These are phyloP conservation scores for Pollenia labialis DNA, from an alignment of 2,888 invertebrate species.

Conservation along the genomic window DNA sequence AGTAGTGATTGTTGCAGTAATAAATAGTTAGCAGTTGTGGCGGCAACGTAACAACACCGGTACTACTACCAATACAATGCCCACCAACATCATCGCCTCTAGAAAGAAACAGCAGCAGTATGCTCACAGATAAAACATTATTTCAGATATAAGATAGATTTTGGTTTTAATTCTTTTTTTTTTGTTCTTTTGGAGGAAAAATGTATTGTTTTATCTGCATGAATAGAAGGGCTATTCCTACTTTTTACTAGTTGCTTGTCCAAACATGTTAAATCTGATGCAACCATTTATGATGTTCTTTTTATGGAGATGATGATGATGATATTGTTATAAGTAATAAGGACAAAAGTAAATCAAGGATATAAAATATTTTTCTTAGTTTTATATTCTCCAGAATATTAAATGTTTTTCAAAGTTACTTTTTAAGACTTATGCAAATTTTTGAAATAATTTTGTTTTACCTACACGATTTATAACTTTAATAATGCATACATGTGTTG, in stretches of 20 bases:
- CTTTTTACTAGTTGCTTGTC: slow-evolving; percentile 45
- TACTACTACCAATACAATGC: not conserved
- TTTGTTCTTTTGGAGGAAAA: not conserved
- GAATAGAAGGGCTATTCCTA: slow-evolving; percentile 21
- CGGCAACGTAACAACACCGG: slow-evolving; percentile 9
- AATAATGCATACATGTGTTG: not conserved
- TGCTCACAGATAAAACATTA: slow-evolving; percentile 26
- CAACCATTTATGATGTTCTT: slow-evolving; percentile 34
- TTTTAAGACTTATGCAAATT: slow-evolving; percentile 12
- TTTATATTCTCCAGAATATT: not conserved
- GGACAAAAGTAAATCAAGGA: slow-evolving; percentile 23
- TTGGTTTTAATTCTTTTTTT: slow-evolving; percentile 8
- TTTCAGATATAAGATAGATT: slow-evolving; percentile 7
- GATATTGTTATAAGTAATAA: not conserved
- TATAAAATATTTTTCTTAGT: slow-evolving; percentile 19
- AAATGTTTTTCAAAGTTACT: not conserved
- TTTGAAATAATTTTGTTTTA: slow-evolving; percentile 27
- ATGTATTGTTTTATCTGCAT: slow-evolving; percentile 55
- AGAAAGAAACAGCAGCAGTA: not conserved
- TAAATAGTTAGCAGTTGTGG: not conserved
- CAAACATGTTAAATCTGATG: slow-evolving; percentile 34
- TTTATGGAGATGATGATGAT: not conserved
- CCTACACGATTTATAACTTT: not conserved
- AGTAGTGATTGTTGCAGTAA: slow-evolving; percentile 43
- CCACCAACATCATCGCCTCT: not conserved